Percentiles rank a stretch among this genome's conserved stretches.
Evolutionary conservation across 1,140 invertebrate genomes (phyloP).

Genomic region (Panulirus ornatus): DNA sequence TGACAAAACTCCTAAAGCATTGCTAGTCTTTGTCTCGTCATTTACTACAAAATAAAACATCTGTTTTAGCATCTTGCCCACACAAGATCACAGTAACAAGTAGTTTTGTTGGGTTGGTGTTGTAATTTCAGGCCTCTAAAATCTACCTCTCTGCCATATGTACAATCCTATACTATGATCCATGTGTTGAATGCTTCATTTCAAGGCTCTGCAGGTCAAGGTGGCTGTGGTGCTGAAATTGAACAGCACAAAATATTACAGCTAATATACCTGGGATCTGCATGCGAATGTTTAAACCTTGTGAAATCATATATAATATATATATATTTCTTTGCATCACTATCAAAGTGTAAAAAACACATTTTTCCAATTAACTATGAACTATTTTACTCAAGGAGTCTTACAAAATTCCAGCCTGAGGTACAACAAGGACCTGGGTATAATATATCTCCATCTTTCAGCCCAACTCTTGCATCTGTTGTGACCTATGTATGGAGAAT

Average conservation of each 20-base stretch:
- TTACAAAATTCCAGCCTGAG: slow-evolving; percentile 58
- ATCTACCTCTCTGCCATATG: slow-evolving; percentile 6
- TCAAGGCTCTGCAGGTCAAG: slow-evolving; percentile 11
- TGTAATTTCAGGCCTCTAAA: neutral
- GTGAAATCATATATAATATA: slow-evolving; percentile 12
- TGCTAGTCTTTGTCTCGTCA: neutral
- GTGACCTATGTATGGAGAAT: neutral
- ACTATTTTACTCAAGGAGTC: slow-evolving; percentile 63
- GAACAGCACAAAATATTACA: slow-evolving; percentile 5
- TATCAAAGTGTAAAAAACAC: slow-evolving; percentile 66
- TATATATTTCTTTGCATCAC: slow-evolving; percentile 56
- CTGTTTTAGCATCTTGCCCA: slow-evolving; percentile 43
- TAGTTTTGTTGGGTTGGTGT: slow-evolving; percentile 19
- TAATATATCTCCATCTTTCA: slow-evolving; percentile 53
- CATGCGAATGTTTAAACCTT: slow-evolving; percentile 2
- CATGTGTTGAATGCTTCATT: slow-evolving; percentile 6
- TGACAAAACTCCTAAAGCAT: neutral
- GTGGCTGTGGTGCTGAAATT: neutral
- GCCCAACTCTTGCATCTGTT: slow-evolving; percentile 37
- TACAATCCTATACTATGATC: neutral
- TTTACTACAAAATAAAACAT: slow-evolving; percentile 50
- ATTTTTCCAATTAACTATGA: slow-evolving; percentile 42
- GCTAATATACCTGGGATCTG: neutral
- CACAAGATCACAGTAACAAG: slow-evolving; percentile 56
- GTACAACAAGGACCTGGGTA: slow-evolving; percentile 67